A percentile compares a stretch with the other conserved stretches of the same genome.
Conservation (phyloP, 2,797 vertebrate species). For the Darevskia mixta region DNA sequence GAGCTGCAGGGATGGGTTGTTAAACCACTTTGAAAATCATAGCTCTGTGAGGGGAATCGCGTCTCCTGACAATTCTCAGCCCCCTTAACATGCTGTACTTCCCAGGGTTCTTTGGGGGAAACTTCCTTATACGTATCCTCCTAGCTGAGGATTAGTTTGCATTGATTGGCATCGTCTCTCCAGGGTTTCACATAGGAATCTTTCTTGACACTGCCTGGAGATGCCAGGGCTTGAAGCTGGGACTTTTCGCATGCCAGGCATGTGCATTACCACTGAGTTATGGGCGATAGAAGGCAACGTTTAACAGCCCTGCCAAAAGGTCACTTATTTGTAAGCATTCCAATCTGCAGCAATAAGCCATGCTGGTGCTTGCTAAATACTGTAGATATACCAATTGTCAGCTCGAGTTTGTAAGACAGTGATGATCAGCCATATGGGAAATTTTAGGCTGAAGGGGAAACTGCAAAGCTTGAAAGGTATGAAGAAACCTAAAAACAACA, state of each 20-base stretch:
- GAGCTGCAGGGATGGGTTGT: no score
- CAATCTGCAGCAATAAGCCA: constrained; percentile 5
- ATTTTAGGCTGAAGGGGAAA: neutral
- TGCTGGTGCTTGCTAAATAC: neutral
- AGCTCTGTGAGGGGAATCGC: no score
- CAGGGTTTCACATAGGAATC: neutral
- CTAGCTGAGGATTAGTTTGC: neutral
- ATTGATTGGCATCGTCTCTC: neutral
- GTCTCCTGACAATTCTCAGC: no score
- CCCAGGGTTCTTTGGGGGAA: no score
- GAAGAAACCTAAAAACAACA: neutral
- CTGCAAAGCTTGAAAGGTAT: neutral
- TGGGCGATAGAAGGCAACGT: neutral
- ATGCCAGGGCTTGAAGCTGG: neutral
- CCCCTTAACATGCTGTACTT: no score
- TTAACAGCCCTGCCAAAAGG: constrained; percentile 12
- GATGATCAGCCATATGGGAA: neutral
- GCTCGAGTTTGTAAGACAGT: neutral
- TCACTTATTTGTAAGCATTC: constrained; percentile 16
- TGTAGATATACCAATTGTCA: constrained; percentile 16
- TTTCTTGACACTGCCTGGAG: neutral
- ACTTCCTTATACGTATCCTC: neutral
- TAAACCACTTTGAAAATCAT: no score
- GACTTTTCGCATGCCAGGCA: neutral
- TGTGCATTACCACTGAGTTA: neutral